A percentile compares a stretch with the other conserved stretches of the same genome.
These are phyloP conservation scores for Zapus hudsonius DNA, from an alignment of 2,113 vertebrate species.

Conservation along the genomic window DNA sequence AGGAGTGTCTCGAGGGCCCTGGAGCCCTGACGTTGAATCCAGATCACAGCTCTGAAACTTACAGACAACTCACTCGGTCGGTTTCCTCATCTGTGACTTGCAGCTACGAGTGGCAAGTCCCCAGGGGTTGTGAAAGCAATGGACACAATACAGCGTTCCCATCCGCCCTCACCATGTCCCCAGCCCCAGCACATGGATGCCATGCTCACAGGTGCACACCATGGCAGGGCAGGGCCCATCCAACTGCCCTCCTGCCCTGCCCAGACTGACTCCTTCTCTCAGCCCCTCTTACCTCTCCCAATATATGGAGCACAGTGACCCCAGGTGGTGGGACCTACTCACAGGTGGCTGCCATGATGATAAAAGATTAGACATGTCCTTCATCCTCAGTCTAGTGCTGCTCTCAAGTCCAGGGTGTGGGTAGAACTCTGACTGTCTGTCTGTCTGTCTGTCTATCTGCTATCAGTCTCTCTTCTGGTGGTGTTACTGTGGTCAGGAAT, in stretches of 20 bases:
- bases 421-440: background rate
- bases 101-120: rapidly evolving
- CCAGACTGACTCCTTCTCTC: background rate
- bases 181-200: too few relatives aligned
- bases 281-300: constrained; percentile 7
- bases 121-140: rapidly evolving
- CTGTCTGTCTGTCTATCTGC: background rate
- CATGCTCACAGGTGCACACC: rapidly evolving
- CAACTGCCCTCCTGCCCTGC: background rate
- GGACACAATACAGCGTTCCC: background rate
- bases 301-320: constrained; percentile 85
- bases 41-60: background rate
- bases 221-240: background rate
- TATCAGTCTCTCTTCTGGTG: background rate
- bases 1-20: background rate
- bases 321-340: constrained; percentile 83
- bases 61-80: background rate
- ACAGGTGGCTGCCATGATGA: background rate
- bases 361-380: background rate
- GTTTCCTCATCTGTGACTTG: background rate
- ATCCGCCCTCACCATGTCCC: background rate
- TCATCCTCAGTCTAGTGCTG: too few relatives aligned
- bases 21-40: too few relatives aligned
- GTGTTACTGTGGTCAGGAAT: too few relatives aligned
- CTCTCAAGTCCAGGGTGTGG: background rate